These are phyloP conservation scores for Odontomachus brunneus DNA, from an alignment of 1,140 invertebrate genomes.

Conservation along the genomic window DNA sequence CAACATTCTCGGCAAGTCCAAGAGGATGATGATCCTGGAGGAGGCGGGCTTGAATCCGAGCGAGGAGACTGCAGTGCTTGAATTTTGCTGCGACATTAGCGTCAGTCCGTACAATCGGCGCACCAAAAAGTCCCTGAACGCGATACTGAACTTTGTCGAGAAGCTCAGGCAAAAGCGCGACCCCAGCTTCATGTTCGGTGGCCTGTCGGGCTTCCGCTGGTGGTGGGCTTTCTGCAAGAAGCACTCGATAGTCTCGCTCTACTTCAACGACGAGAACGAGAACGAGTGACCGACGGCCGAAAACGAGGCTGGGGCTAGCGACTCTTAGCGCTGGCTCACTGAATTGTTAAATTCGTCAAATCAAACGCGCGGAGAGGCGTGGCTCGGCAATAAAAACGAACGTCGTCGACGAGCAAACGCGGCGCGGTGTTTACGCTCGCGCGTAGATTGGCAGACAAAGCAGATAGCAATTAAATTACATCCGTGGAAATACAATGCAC, in stretches of 20 bases:
- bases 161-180: slow-evolving; percentile 87
- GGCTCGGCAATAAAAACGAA: not conserved
- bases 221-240: slow-evolving; percentile 94
- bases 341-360: not conserved
- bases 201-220: slow-evolving; percentile 90
- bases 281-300: slow-evolving; percentile 76
- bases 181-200: slow-evolving; percentile 88
- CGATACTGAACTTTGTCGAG: slow-evolving; percentile 89
- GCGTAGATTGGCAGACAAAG: no score
- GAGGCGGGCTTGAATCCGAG: slow-evolving; percentile 87
- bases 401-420: no score
- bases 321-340: not conserved
- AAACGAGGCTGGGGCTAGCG: slow-evolving; percentile 9
- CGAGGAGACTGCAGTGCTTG: slow-evolving; percentile 89
- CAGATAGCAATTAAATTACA: no score
- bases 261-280: slow-evolving; percentile 86
- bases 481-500: no score
- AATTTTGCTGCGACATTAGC: slow-evolving; percentile 91
- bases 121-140: slow-evolving; percentile 89
- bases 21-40: slow-evolving; percentile 91
- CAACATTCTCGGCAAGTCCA: slow-evolving; percentile 92
- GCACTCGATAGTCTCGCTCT: slow-evolving; percentile 90
- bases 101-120: slow-evolving; percentile 90
- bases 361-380: slow-evolving; percentile 14
- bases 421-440: no score